Evolutionary conservation across 1,140 invertebrate species (phyloP).

Genomic region (Drosophila melanogaster): DNA sequence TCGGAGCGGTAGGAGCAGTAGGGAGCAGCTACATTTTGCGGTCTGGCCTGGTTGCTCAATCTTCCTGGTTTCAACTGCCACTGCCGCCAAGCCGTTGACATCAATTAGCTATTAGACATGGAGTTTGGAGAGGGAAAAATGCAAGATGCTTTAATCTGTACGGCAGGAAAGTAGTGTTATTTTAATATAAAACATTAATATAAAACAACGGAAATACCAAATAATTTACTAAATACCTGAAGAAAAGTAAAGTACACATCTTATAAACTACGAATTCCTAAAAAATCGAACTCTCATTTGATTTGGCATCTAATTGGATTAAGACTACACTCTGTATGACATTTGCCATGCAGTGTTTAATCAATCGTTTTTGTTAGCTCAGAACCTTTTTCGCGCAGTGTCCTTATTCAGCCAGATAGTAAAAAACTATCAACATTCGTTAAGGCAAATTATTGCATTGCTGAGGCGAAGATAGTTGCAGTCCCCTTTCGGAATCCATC

Average conservation of each 20-base stretch:
- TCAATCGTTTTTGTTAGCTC: neutral
- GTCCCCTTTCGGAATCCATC: slow-evolving; percentile 36
- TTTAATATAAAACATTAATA: too few relatives aligned
- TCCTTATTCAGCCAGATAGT: slow-evolving; percentile 8
- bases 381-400: slow-evolving; percentile 10
- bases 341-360: too few relatives aligned
- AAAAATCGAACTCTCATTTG: neutral
- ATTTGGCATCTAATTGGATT: too few relatives aligned
- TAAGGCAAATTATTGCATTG: slow-evolving; percentile 51
- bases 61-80: slow-evolving; percentile 67
- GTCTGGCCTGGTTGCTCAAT: slow-evolving; percentile 76
- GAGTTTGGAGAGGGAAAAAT: slow-evolving; percentile 3
- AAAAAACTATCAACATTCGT: slow-evolving; percentile 39
- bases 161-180: too few relatives aligned
- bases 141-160: neutral
- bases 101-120: slow-evolving; percentile 61
- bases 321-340: too few relatives aligned
- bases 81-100: slow-evolving; percentile 67
- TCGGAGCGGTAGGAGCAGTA: slow-evolving; percentile 4
- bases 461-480: slow-evolving; percentile 14
- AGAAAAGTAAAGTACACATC: too few relatives aligned
- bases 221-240: too few relatives aligned
- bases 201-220: too few relatives aligned
- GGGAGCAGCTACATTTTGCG: slow-evolving; percentile 44
- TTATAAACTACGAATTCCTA: too few relatives aligned